These are phyloP conservation scores for Ormyrus labotus DNA, from an alignment of 2,888 invertebrate genomes.

Conservation along the genomic window DNA sequence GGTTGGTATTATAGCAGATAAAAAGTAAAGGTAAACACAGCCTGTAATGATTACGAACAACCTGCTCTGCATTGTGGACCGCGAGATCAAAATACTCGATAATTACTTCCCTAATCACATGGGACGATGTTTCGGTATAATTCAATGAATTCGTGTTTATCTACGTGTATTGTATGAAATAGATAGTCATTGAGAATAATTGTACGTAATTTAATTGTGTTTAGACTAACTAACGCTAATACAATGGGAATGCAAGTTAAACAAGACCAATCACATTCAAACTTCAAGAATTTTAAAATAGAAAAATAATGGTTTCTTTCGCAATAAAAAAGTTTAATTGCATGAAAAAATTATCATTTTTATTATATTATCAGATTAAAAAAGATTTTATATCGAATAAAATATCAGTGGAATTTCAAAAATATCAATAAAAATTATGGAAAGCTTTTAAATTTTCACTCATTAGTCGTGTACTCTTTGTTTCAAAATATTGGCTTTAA, in stretches of 20 bases:
- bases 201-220: conserved; percentile 26
- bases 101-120: conserved; percentile 50
- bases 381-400: too few relatives aligned
- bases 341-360: too few relatives aligned
- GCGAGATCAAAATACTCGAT: conserved; percentile 49
- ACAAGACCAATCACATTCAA: not conserved
- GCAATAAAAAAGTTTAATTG: too few relatives aligned
- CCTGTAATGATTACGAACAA: conserved; percentile 16
- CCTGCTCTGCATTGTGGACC: conserved; percentile 4
- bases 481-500: too few relatives aligned
- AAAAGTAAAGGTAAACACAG: conserved; percentile 28
- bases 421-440: too few relatives aligned
- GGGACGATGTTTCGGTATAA: conserved; percentile 37
- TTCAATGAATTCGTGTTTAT: conserved; percentile 40
- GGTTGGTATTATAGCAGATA: too few relatives aligned
- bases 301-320: too few relatives aligned
- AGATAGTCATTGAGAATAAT: not conserved
- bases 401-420: too few relatives aligned
- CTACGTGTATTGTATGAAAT: not conserved
- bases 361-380: too few relatives aligned
- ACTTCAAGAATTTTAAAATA: too few relatives aligned
- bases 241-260: conserved; percentile 19
- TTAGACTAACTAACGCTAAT: conserved; percentile 46
- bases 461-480: too few relatives aligned
- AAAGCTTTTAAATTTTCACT: too few relatives aligned